These are phyloP conservation scores for Theocolax elegans DNA, from an alignment of 1,140 invertebrate genomes.

Conservation along the genomic window DNA sequence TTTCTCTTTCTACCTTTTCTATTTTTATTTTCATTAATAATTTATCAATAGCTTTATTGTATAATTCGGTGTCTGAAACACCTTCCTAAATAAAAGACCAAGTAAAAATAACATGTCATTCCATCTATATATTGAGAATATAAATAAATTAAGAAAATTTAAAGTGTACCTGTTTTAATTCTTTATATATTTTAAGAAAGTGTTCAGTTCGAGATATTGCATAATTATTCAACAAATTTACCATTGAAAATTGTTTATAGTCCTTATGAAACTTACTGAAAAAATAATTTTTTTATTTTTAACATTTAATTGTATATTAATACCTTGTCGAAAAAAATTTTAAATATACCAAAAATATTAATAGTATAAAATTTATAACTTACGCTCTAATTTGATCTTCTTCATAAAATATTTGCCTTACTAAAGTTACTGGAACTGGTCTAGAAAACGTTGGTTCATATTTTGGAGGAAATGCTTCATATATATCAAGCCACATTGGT, in stretches of 20 bases:
- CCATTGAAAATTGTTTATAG: conserved; percentile 65
- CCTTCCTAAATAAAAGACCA: conserved; percentile 33
- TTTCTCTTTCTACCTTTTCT: neutral
- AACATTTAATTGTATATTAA: neutral
- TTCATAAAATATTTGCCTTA: conserved; percentile 82
- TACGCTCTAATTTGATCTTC: conserved; percentile 90
- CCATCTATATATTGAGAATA: neutral
- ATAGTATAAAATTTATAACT: conserved; percentile 51
- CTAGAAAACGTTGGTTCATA: conserved; percentile 79
- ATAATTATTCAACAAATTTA: conserved; percentile 65
- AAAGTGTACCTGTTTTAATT: conserved; percentile 61
- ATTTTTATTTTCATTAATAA: too few relatives aligned
- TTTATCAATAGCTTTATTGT: conserved; percentile 29
- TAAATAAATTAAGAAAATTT: neutral
- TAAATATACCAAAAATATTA: neutral
- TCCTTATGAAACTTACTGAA: conserved; percentile 73
- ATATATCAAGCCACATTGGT: conserved; percentile 92
- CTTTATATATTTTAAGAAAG: conserved; percentile 71
- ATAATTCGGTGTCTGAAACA: conserved; percentile 28
- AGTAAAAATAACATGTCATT: too few relatives aligned
- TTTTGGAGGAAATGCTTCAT: conserved; percentile 86
- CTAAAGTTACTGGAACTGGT: conserved; percentile 68
- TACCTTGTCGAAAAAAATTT: conserved; percentile 47
- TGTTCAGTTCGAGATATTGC: conserved; percentile 69
- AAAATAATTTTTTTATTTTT: neutral